Base-by-base conservation (phyloP, 2,888 invertebrate genomes). In the Melolontha melolontha region DNA sequence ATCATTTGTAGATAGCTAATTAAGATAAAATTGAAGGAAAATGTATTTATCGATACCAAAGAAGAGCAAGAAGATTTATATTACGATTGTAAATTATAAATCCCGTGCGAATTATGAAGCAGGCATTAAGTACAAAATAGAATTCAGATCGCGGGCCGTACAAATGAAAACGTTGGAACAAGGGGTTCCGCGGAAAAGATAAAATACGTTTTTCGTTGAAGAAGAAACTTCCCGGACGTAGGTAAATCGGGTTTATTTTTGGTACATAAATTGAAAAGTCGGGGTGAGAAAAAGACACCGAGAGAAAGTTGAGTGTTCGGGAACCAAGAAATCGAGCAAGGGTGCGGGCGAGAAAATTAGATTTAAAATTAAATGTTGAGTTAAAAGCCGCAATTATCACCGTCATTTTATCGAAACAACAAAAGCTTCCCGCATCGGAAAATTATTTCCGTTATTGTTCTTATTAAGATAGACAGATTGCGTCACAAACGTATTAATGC, bases 361-460 rank as follows among this genome's bases (percentile, higher is more conserved):
- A 59, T 59, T 59, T 59, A 44, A 59, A 59, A 59, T 59, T 59
- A 59, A 59, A 59, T 29, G 44, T 29, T 59, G 44, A 44, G 27
- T 59, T 59, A 44, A 59, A 59, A 59, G 47, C 59, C 59, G 44
- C 59, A 47, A 59, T 59, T 44, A 59, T 59, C 59, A 12, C 29
- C 27, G 44, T 44, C 54, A 16, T 14, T 54, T 54, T 40, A 40
- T 54, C 10, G 54, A 14, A 11, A 39, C 16, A 34, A 47, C 49
- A 49, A 62, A 39, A 29, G n/a, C 27, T 34, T 41, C 17, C 12
- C 0, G 6, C 34, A 34, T 49, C 39, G 16, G 11, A 14, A 34
- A 47, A 62, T 54, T 40, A 62, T 49, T 34, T 47, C 16, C 44
- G 47, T 29, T 14, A 44, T 59, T 5, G 44, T 27, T 44, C 4